Evolutionary conservation across 2,113 vertebrate species (phyloP).

Genomic region (Chauna torquata): DNA sequence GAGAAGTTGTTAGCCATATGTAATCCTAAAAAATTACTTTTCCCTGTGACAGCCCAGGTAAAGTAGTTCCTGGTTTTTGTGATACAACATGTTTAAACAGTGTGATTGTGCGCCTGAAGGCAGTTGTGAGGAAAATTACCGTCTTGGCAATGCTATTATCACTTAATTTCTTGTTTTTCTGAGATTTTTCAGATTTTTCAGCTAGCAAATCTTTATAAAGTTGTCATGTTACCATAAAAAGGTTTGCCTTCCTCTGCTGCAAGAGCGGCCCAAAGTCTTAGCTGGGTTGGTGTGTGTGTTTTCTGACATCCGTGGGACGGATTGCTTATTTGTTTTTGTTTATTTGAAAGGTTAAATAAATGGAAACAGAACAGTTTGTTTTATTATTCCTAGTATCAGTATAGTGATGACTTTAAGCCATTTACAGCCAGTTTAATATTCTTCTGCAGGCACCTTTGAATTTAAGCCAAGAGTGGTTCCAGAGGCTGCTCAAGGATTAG

Average conservation of each 20-base stretch:
- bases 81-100: background rate
- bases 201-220: background rate
- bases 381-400: background rate
- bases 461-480: background rate
- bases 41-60: background rate
- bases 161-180: background rate
- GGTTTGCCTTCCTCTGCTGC: background rate
- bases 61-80: background rate
- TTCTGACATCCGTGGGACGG: background rate
- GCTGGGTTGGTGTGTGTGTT: background rate
- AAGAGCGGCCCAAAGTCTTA: background rate
- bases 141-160: background rate
- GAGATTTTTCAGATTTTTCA: background rate
- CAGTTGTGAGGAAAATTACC: background rate
- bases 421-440: background rate
- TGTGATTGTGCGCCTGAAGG: background rate
- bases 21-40: background rate
- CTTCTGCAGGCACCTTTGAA: background rate
- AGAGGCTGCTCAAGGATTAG: slow-evolving; percentile 45
- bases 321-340: background rate
- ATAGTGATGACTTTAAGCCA: background rate
- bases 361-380: background rate
- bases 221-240: background rate
- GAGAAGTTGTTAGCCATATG: background rate
- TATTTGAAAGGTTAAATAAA: background rate